These are phyloP conservation scores for Drosophila arizonae DNA, from an alignment of 1,140 invertebrate genomes.

Conservation along the genomic window DNA sequence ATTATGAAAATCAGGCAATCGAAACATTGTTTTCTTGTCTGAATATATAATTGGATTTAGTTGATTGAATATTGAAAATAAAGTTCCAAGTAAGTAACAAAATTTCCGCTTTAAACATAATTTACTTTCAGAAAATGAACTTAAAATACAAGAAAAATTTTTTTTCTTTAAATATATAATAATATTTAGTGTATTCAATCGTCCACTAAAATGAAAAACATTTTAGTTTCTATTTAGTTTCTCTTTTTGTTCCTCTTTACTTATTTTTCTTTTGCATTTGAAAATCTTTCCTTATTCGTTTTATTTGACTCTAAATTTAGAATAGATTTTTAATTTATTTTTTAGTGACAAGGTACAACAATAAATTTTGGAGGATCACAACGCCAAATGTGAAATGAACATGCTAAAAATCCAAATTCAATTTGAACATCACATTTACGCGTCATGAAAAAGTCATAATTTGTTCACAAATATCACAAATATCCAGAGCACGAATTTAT, in stretches of 20 bases:
- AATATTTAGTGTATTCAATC: too few species aligned
- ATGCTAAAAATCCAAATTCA: conserved; percentile 61
- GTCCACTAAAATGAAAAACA: neutral
- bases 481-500: neutral
- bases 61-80: neutral
- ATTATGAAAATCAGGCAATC: too few species aligned
- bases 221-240: too few species aligned
- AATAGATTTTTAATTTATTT: conserved; percentile 12
- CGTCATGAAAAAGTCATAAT: conserved; percentile 60
- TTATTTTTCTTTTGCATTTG: conserved; percentile 2
- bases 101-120: too few species aligned
- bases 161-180: too few species aligned
- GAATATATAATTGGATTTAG: neutral
- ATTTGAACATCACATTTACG: conserved; percentile 61
- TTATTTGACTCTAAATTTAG: conserved; percentile 48
- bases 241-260: neutral
- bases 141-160: neutral
- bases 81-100: too few species aligned
- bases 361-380: conserved; percentile 8
- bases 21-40: too few species aligned
- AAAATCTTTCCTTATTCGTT: conserved; percentile 21
- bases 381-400: conserved; percentile 44
- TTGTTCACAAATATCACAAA: conserved; percentile 13
- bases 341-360: conserved; percentile 4
- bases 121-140: neutral